Evolutionary conservation across 1,140 invertebrate species (phyloP).

Genomic region (Zeugodacus cucurbitae): DNA sequence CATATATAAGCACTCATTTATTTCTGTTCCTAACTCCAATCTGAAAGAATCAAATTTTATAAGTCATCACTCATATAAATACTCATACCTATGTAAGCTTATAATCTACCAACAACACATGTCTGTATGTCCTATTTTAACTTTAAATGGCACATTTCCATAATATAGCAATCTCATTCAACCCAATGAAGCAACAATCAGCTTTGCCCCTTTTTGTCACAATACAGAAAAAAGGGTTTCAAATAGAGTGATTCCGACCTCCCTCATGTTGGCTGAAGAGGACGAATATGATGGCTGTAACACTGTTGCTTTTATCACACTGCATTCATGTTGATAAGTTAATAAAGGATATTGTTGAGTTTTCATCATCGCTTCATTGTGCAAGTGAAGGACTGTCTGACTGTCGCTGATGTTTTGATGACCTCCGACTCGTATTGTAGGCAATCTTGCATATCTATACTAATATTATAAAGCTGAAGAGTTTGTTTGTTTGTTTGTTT

Average conservation of each 20-base stretch:
- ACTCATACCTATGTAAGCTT: too few relatives aligned
- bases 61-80: too few relatives aligned
- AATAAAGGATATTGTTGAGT: not conserved
- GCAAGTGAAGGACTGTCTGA: not conserved
- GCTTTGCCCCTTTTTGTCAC: not conserved
- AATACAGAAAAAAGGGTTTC: not conserved
- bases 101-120: too few relatives aligned
- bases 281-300: not conserved
- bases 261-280: not conserved
- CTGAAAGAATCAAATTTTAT: too few relatives aligned
- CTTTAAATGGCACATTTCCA: too few relatives aligned
- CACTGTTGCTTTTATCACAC: not conserved
- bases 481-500: too few relatives aligned
- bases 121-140: too few relatives aligned
- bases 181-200: too few relatives aligned
- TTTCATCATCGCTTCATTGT: not conserved
- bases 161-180: too few relatives aligned
- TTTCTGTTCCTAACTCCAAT: too few relatives aligned
- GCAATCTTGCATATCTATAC: not conserved
- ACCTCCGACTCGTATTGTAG: not conserved
- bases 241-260: not conserved
- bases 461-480: too few relatives aligned
- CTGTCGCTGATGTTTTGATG: not conserved
- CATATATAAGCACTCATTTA: too few relatives aligned
- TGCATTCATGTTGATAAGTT: not conserved